phyloP scores from a whole-genome alignment of 2,797 vertebrate genomes.

The Melanotaenia trifasciata region DNA sequence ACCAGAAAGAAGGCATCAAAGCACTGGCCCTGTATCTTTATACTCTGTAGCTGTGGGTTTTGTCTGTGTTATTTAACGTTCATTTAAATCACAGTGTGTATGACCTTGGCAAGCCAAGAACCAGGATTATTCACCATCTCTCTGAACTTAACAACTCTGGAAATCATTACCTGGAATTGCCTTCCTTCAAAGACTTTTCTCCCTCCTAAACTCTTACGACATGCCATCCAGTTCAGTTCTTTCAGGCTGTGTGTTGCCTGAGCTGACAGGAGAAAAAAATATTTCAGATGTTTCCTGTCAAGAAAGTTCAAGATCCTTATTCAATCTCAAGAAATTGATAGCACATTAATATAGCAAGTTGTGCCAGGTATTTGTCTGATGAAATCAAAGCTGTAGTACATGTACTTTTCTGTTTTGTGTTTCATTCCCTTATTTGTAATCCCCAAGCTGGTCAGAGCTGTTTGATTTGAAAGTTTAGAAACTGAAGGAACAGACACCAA shows the following conservation, averaged over 20 bases:
- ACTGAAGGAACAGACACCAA: background rate
- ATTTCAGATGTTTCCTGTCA: slow-evolving; percentile 32
- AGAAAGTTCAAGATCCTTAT: slow-evolving; percentile 15
- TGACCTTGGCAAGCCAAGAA: slow-evolving; percentile 47
- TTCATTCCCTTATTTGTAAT: background rate
- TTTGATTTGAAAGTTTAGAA: slow-evolving; percentile 35
- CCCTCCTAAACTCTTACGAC: slow-evolving; percentile 31
- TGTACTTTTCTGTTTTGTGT: slow-evolving; percentile 17
- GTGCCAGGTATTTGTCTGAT: background rate
- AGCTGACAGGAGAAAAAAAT: slow-evolving; percentile 17
- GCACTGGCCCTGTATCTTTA: slow-evolving; percentile 36
- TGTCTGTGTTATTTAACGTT: slow-evolving; percentile 34
- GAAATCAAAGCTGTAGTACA: slow-evolving; percentile 34
- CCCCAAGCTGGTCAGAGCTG: slow-evolving; percentile 9
- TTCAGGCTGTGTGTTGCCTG: slow-evolving; percentile 12
- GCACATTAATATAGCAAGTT: slow-evolving; percentile 3
- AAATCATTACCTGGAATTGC: slow-evolving; percentile 77
- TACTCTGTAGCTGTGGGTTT: slow-evolving; percentile 27
- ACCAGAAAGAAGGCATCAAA: slow-evolving; percentile 61
- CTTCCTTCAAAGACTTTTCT: slow-evolving; percentile 60
- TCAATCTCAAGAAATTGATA: slow-evolving; percentile 1
- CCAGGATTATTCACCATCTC: slow-evolving; percentile 65
- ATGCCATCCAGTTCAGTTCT: slow-evolving; percentile 34
- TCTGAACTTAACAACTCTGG: slow-evolving; percentile 74
- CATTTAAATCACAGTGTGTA: slow-evolving; percentile 26